A percentile compares a stretch with the other conserved stretches of the same genome.
phyloP scores from a whole-genome alignment of 2,888 invertebrate species.

The Mellilla xanthometata region DNA sequence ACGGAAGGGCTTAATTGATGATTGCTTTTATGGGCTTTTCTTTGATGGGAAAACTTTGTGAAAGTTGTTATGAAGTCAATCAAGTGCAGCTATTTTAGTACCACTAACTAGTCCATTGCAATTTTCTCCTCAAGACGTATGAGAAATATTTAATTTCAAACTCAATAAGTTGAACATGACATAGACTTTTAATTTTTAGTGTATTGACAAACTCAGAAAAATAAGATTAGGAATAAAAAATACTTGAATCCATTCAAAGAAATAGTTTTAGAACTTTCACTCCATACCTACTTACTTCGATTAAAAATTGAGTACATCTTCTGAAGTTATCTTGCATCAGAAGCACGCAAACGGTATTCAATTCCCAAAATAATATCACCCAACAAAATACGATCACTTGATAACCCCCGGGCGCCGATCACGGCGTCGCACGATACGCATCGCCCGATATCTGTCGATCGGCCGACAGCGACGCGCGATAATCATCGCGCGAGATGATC shows the following conservation, averaged over 20 bases:
- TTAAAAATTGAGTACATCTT: no score
- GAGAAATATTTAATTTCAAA: no score
- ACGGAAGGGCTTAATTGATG: constrained; percentile 28
- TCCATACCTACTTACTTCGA: no score
- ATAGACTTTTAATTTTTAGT: no score
- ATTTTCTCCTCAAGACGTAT: no score
- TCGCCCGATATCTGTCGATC: constrained; percentile 30
- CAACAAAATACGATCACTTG: constrained; percentile 18
- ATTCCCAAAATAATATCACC: constrained; percentile 24
- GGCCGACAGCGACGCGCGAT: constrained; percentile 26
- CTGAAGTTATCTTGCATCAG: constrained; percentile 10
- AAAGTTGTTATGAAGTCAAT: constrained; percentile 6
- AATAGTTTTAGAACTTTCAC: no score
- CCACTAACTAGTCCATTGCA: no score
- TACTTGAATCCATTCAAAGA: no score
- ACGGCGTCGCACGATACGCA: constrained; percentile 27
- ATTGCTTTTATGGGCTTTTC: constrained; percentile 14
- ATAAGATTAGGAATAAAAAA: no score
- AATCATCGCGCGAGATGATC: constrained; percentile 22
- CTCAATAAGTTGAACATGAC: no score
- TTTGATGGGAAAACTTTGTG: constrained; percentile 23
- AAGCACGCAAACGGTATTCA: constrained; percentile 19
- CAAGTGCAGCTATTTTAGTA: background rate
- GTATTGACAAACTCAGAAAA: no score
- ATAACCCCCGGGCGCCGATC: constrained; percentile 28